Evolutionary conservation across 2,113 vertebrate species (phyloP), one percentile per base, ranked within the genome.

Genomic region (Syrmaticus mikado): DNA sequence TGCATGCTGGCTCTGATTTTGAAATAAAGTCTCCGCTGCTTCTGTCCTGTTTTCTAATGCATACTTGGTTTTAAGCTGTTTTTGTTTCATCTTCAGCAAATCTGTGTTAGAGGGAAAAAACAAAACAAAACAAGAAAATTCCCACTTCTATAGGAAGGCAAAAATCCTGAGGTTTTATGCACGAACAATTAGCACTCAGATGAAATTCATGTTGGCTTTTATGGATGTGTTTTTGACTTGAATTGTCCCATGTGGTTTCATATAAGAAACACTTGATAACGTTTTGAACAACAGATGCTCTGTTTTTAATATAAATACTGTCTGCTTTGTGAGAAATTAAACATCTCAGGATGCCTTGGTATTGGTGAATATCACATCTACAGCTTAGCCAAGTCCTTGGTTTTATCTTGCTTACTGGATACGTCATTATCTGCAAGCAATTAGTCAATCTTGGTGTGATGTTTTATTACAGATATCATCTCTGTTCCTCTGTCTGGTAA

Each of bases 401-500:
- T 66, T 92, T 83, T 79, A 28, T 46, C 38, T 88, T 58, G 88
- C 17, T 94, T 70, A 10, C n/a, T 66, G 88, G 11, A 8, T 75
- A 28, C 61, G 18, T 57, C 50, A 46, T 43, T 84, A 22, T 20
- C 36, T 82, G 71, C 53, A 73, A 72, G 38, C 17, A 64, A 25
- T 53, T 10, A 17, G 53, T 20, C 22, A 46, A 8, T 73, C 61
- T 65, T 65, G 36, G 5, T 67, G 52, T 52, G 3, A 16, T 74
- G 16, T 68, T 82, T 89, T 70, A 4, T 77, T 40, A 13, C 96
- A 98, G 98, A 85, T 95, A 57, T 97, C 98, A 11, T 98, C 98
- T 13, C 45, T 97, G 32, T 97, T 96, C 78, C 97, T 98, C 57
- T 98, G 97, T 70, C 88, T 98, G 97, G 98, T 98, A 27, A 98